phyloP scores from a whole-genome alignment of 2,113 vertebrate genomes.

The Canis aureus region DNA sequence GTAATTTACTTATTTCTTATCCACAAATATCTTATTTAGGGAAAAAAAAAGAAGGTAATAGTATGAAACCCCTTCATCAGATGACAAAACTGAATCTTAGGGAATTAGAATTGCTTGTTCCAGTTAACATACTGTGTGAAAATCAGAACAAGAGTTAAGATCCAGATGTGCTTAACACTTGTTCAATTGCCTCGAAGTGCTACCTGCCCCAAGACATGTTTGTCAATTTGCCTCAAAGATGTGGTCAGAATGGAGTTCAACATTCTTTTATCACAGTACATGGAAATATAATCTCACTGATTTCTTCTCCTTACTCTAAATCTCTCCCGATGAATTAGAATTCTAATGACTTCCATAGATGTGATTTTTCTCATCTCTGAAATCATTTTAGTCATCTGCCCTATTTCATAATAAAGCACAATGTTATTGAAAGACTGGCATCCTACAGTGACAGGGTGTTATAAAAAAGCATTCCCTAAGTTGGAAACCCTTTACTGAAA shows the following conservation, averaged over 20 bases:
- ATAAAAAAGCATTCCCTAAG: neutral
- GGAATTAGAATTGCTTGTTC: neutral
- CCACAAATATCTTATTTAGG: neutral
- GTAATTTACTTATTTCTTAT: neutral
- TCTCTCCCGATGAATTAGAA: neutral
- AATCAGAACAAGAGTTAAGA: neutral
- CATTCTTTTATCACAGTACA: neutral
- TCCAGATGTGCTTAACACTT: neutral
- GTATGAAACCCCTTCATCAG: neutral
- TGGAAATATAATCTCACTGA: neutral
- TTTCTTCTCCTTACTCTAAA: constrained; percentile 29
- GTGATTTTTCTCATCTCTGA: neutral
- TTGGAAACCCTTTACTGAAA: constrained; percentile 19
- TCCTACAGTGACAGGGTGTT: neutral
- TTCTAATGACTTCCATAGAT: neutral
- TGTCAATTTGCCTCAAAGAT: neutral
- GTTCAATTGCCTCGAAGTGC: neutral
- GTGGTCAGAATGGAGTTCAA: neutral
- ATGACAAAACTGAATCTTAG: neutral
- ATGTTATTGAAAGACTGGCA: neutral
- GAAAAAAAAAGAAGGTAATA: neutral
- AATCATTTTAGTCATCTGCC: neutral
- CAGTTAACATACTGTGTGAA: neutral
- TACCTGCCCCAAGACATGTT: neutral
- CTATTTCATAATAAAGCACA: neutral